Evolutionary conservation across 2,797 vertebrate species (phyloP).

Genomic region (Austrolebias charrua): DNA sequence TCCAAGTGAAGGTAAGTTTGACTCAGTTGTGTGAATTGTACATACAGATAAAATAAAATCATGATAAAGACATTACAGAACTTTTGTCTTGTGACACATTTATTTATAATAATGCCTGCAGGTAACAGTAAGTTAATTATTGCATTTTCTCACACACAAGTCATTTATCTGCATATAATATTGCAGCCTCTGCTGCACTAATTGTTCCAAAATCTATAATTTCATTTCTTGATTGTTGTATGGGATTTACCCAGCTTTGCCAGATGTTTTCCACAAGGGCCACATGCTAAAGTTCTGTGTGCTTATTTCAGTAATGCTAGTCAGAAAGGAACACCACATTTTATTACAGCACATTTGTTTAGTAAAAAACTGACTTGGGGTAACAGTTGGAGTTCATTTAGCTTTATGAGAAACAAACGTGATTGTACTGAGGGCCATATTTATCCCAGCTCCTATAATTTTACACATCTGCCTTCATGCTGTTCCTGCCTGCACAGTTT

Average conservation of each 20-base stretch:
- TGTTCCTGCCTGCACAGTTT: conserved; percentile 42
- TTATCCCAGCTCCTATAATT: conserved; percentile 43
- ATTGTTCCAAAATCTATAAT: conserved; percentile 23
- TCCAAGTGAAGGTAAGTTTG: conserved; percentile 88
- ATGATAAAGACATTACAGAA: conserved; percentile 21
- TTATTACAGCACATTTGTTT: too few relatives aligned
- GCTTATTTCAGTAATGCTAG: conserved; percentile 5
- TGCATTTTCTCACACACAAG: conserved; percentile 15
- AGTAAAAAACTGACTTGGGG: too few relatives aligned
- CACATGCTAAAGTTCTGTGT: conserved; percentile 3
- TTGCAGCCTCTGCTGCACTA: background rate
- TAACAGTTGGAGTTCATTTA: conserved; percentile 2
- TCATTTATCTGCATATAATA: background rate
- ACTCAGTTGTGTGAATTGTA: background rate
- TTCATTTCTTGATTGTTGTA: conserved; percentile 6
- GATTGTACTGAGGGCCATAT: conserved; percentile 9
- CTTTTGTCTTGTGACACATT: conserved; percentile 52
- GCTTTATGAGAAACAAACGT: background rate
- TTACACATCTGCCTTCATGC: conserved; percentile 25
- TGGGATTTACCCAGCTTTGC: conserved; percentile 8
- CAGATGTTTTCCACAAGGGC: conserved; percentile 44
- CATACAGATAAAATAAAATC: background rate
- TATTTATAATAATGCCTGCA: conserved; percentile 1
- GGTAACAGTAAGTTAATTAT: conserved; percentile 30
- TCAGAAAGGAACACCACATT: too few relatives aligned